Evolutionary conservation across 2,797 vertebrate species (phyloP).

Genomic region (Sparidentex hasta): DNA sequence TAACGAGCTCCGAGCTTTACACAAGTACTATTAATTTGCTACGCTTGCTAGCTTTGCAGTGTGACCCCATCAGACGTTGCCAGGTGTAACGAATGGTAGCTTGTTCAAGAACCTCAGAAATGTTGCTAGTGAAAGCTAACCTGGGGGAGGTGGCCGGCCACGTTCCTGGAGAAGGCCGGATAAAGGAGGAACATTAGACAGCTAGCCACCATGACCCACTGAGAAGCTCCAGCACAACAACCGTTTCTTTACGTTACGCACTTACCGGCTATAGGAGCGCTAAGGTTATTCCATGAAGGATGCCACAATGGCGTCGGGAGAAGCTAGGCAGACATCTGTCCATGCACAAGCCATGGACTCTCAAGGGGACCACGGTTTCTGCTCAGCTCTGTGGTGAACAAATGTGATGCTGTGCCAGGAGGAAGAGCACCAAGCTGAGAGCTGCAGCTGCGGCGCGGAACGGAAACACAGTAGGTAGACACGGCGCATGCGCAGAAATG

Average conservation of each 20-base stretch:
- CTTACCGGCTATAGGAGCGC: constrained; percentile 37
- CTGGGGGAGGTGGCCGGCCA: constrained; percentile 42
- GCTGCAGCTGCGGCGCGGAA: constrained; percentile 51
- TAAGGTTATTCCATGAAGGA: neutral
- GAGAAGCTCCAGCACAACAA: constrained; percentile 36
- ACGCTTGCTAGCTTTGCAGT: neutral
- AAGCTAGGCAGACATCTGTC: constrained; percentile 35
- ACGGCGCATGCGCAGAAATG: constrained; percentile 40
- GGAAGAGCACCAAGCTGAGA: constrained; percentile 1
- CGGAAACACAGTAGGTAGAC: neutral
- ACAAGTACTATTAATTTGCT: too few species aligned
- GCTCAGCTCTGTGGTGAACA: constrained; percentile 39
- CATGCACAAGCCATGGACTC: constrained; percentile 4
- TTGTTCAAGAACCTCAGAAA: neutral
- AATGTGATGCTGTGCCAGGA: constrained; percentile 61
- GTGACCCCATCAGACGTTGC: neutral
- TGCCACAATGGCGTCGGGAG: constrained; percentile 12
- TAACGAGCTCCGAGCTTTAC: neutral
- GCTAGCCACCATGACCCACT: constrained; percentile 21
- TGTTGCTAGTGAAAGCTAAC: constrained; percentile 22
- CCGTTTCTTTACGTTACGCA: neutral
- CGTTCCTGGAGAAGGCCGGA: constrained; percentile 53
- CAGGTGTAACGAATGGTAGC: too few species aligned
- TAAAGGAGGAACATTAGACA: neutral
- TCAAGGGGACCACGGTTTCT: constrained; percentile 10